Evolutionary conservation across 1,140 invertebrate species (phyloP).

Genomic region (Neoseiulus cucumeris): DNA sequence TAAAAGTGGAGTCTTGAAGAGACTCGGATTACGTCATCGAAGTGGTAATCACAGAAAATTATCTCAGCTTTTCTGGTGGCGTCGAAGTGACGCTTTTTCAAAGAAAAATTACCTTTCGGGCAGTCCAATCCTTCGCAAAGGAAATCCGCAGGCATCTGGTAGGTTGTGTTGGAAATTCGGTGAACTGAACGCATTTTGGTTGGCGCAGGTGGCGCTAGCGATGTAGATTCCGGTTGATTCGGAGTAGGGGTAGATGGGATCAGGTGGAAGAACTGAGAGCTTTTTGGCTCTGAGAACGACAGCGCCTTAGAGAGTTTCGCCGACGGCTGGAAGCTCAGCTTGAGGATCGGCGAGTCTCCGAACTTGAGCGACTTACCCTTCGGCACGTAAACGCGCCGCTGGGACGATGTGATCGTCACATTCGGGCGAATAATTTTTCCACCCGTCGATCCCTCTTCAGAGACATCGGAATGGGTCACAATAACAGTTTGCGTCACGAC

Average conservation of each 20-base stretch:
- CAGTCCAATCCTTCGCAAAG: conserved; percentile 6
- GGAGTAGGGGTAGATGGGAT: neutral
- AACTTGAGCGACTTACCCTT: conserved; percentile 8
- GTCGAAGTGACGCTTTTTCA: too few relatives aligned
- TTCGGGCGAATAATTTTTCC: neutral
- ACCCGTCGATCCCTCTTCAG: neutral
- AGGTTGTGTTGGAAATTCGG: conserved; percentile 1
- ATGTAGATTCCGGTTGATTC: neutral
- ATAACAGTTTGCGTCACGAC: too few relatives aligned
- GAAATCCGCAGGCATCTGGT: conserved; percentile 6
- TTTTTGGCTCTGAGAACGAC: conserved; percentile 9
- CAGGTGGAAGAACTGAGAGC: conserved; percentile 11
- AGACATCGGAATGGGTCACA: too few relatives aligned
- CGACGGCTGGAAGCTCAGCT: conserved; percentile 10
- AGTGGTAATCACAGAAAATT: too few relatives aligned
- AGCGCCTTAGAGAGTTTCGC: conserved; percentile 9
- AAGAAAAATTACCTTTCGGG: neutral
- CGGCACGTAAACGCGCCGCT: conserved; percentile 6
- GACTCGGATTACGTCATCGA: too few relatives aligned
- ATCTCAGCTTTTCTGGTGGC: too few relatives aligned
- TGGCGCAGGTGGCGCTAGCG: neutral
- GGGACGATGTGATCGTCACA: neutral
- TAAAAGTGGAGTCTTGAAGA: too few relatives aligned
- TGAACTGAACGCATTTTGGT: neutral
- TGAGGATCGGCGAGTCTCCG: conserved; percentile 5